Evolutionary conservation across 2,797 vertebrate species (phyloP), one percentile per base, ranked within the genome.

Genomic region (Leuciscus waleckii): DNA sequence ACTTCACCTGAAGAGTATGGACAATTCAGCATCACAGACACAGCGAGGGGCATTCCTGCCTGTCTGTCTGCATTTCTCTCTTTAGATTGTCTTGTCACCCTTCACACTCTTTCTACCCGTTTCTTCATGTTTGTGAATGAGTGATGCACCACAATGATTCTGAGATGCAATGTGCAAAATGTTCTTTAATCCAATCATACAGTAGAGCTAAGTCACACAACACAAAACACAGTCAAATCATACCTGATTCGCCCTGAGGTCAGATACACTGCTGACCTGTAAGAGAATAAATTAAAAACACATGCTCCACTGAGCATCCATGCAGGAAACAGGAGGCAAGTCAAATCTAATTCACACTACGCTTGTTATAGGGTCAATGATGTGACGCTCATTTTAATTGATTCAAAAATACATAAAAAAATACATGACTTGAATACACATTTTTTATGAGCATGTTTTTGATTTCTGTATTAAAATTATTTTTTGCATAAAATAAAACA

Each of bases 221-320:
- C 37, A 67, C 49, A 56, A 58, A 46, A 74, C 26, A 78, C 58
- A 43, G 32, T 75, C 46, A 39, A 46, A 56, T 87, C 32, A 63
- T 46, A 39, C 77, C 56, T 80, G 29, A 79, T 79, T 63, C 65
- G 16, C 39, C 49, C 17, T 21, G 32, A 70, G 74, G 71, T 80
- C 23, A 54, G 56, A 86, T 54, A 49, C 35, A 77, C 37, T 67
- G 26, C 63, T 86, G 84, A 88, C 81, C 70, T 76, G 56, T 51
- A 37, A 16, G 68, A 83, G 17, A 39, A 75, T 68, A 32, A 26
- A 65, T 82, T 81, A 75, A 51, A 79, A 85, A 49, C 68, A 85
- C 54, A 73, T 79, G 82, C 74, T 84, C 56, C 56, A 49, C 67
- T 43, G 71, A 70, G 65, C 71, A 83, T 76, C 58, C 41, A 19